These are phyloP conservation scores for Yponomeuta malinellus DNA, from an alignment of 2,888 invertebrate species.

Conservation along the genomic window DNA sequence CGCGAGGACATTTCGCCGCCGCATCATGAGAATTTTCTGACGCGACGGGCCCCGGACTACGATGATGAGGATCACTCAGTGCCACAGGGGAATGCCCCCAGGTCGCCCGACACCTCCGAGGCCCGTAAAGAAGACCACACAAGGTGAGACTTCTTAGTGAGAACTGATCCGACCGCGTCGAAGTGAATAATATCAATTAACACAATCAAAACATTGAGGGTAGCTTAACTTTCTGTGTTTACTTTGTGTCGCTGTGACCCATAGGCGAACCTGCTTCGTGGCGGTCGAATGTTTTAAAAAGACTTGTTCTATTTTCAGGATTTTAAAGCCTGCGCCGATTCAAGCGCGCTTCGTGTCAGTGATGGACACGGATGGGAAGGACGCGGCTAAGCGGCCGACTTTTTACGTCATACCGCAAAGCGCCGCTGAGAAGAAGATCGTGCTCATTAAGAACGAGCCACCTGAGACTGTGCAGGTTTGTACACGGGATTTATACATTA, in stretches of 20 bases:
- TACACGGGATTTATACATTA: background rate
- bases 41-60: slow-evolving; percentile 58
- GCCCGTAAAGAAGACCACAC: background rate
- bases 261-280: no score
- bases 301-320: slow-evolving; percentile 27
- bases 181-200: no score
- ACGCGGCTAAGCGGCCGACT: slow-evolving; percentile 42
- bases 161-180: no score
- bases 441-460: slow-evolving; percentile 79
- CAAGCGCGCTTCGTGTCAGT: slow-evolving; percentile 57
- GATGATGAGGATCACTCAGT: slow-evolving; percentile 57
- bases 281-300: no score
- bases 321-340: slow-evolving; percentile 62
- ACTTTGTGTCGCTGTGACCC: no score
- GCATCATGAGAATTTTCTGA: slow-evolving; percentile 51
- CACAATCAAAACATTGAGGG: no score
- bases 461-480: slow-evolving; percentile 60
- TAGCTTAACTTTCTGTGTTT: no score
- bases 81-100: slow-evolving; percentile 43
- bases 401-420: slow-evolving; percentile 66
- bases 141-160: slow-evolving; percentile 27
- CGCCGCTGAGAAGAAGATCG: slow-evolving; percentile 76
- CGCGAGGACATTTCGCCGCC: slow-evolving; percentile 50
- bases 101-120: background rate
- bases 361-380: slow-evolving; percentile 51